These are phyloP conservation scores for Dipodomys ordii DNA, from an alignment of 2,113 vertebrate genomes.

Conservation along the genomic window DNA sequence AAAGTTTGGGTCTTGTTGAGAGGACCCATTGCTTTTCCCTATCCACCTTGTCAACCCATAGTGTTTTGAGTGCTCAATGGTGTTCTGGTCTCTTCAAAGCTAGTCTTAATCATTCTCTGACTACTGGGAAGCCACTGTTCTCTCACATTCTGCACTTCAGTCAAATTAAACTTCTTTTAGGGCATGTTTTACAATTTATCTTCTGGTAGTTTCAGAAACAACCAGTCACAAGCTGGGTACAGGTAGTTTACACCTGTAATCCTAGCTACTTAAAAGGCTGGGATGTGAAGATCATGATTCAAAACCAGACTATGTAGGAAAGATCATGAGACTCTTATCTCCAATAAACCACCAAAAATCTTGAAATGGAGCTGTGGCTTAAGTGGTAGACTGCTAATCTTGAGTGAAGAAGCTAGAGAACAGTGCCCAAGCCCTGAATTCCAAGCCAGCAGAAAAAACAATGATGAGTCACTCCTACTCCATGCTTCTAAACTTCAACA, in stretches of 20 bases:
- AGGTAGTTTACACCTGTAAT: too few relatives aligned
- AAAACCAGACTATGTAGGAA: too few relatives aligned
- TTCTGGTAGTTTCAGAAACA: background rate
- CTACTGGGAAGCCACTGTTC: background rate
- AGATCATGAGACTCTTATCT: too few relatives aligned
- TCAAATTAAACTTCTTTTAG: background rate
- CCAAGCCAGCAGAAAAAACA: too few relatives aligned
- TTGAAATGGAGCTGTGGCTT: too few relatives aligned
- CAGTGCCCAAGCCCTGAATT: too few relatives aligned
- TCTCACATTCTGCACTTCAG: background rate
- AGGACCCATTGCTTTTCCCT: background rate
- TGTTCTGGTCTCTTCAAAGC: background rate
- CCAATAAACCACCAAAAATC: too few relatives aligned
- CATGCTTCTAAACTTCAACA: background rate
- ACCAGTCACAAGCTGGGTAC: background rate
- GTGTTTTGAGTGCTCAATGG: background rate
- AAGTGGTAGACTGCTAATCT: too few relatives aligned
- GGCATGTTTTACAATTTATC: constrained; percentile 3
- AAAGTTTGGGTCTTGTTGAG: background rate
- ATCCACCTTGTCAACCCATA: background rate
- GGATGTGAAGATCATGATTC: too few relatives aligned
- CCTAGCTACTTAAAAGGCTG: too few relatives aligned
- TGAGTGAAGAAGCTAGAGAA: too few relatives aligned
- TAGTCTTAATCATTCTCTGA: background rate
- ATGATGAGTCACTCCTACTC: too few relatives aligned